These are phyloP conservation scores for Parnassius smintheus DNA, from an alignment of 2,888 invertebrate genomes.

Conservation along the genomic window DNA sequence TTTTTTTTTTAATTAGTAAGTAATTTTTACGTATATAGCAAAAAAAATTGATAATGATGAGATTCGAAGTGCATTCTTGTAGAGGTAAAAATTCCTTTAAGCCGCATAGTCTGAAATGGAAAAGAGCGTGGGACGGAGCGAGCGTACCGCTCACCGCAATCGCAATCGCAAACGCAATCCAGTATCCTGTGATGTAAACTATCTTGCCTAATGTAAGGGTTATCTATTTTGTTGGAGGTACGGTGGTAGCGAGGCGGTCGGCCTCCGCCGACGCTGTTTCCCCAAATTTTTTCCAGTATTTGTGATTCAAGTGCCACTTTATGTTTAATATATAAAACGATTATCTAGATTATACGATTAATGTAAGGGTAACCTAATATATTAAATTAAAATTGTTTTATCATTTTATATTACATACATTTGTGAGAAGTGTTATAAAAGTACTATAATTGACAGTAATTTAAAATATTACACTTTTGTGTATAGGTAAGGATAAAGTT, in stretches of 20 bases:
- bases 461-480: slow-evolving; percentile 81
- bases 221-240: slow-evolving; percentile 70
- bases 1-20: slow-evolving; percentile 73
- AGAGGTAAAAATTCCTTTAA: slow-evolving; percentile 71
- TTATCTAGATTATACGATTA: slow-evolving; percentile 82
- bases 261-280: slow-evolving; percentile 75
- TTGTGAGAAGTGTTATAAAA: slow-evolving; percentile 80
- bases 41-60: slow-evolving; percentile 76
- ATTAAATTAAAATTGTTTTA: slow-evolving; percentile 82
- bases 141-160: slow-evolving; percentile 36
- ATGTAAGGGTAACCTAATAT: slow-evolving; percentile 81
- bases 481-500: slow-evolving; percentile 80
- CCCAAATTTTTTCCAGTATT: slow-evolving; percentile 87
- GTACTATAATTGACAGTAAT: slow-evolving; percentile 80
- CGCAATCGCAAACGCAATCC: slow-evolving; percentile 48
- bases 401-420: slow-evolving; percentile 82
- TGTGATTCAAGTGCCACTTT: slow-evolving; percentile 90
- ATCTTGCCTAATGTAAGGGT: slow-evolving; percentile 77
- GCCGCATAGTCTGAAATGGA: slow-evolving; percentile 75
- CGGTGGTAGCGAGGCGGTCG: slow-evolving; percentile 47
- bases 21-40: slow-evolving; percentile 64
- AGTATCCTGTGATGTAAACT: slow-evolving; percentile 71
- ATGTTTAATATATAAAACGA: slow-evolving; percentile 85
- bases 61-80: slow-evolving; percentile 80
- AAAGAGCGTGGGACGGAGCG: slow-evolving; percentile 27